Percentiles rank a stretch among this genome's conserved stretches.
These are phyloP conservation scores for Rhinichthys klamathensis DNA, from an alignment of 2,113 vertebrate genomes.

Conservation along the genomic window DNA sequence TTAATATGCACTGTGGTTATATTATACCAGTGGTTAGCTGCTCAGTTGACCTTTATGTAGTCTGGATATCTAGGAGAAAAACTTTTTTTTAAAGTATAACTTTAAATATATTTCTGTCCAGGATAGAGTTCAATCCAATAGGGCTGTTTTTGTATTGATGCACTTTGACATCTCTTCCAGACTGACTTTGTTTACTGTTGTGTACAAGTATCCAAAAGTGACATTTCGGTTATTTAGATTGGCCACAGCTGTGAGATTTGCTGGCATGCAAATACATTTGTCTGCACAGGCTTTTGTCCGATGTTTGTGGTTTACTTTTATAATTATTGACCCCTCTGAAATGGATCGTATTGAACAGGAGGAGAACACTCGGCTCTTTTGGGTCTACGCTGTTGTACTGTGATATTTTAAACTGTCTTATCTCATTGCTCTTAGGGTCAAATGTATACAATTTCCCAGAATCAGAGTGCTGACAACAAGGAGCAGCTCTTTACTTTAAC, in stretches of 20 bases:
- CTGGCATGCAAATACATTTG: slow-evolving; percentile 6
- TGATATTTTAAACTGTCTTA: slow-evolving; percentile 20
- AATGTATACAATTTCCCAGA: slow-evolving; percentile 12
- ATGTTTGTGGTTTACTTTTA: slow-evolving; percentile 18
- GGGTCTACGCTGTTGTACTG: not conserved
- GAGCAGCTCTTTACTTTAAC: not conserved
- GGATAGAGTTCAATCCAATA: not conserved
- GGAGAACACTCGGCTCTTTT: not conserved
- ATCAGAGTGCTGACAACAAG: not conserved
- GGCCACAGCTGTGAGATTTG: not conserved
- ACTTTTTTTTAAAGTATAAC: too few species aligned
- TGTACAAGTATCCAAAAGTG: not conserved
- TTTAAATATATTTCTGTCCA: not conserved
- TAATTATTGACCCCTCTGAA: slow-evolving; percentile 24
- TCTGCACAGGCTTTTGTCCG: not conserved
- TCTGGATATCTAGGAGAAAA: not conserved
- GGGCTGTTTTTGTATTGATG: not conserved
- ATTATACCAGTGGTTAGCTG: not conserved
- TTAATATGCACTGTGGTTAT: not conserved
- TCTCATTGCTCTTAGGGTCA: slow-evolving; percentile 7
- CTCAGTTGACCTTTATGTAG: slow-evolving; percentile 1
- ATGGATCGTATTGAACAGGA: slow-evolving; percentile 19
- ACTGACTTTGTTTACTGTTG: not conserved
- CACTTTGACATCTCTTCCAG: not conserved
- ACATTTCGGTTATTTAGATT: not conserved